These are phyloP conservation scores for Drosophila longiperda DNA, from an alignment of 2,888 invertebrate genomes.

Conservation along the genomic window DNA sequence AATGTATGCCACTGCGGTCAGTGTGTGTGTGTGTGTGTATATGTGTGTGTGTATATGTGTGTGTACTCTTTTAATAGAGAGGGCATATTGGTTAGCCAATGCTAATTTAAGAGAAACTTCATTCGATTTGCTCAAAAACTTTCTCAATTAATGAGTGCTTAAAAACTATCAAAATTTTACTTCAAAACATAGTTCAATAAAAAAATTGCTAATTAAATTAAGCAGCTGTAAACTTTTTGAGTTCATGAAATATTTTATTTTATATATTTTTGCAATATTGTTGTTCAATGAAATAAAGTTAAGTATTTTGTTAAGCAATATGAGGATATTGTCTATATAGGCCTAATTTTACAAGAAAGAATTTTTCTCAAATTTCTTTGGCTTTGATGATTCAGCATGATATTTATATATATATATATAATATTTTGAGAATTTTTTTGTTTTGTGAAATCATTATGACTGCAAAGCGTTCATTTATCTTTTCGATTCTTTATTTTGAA, in stretches of 20 bases:
- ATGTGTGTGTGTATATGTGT: slow-evolving; percentile 3
- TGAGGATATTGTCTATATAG: background rate
- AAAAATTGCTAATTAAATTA: background rate
- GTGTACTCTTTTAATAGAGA: slow-evolving; percentile 8
- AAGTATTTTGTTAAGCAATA: background rate
- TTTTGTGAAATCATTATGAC: background rate
- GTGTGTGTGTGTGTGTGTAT: slow-evolving; percentile 3
- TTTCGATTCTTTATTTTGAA: background rate
- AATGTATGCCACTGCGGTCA: slow-evolving; percentile 61
- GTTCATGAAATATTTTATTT: background rate
- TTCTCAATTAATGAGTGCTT: background rate
- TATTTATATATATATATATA: background rate
- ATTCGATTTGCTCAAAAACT: background rate
- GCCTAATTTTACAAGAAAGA: background rate
- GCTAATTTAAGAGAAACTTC: background rate
- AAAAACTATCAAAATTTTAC: background rate
- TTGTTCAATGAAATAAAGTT: background rate
- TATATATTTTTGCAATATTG: background rate
- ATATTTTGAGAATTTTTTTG: background rate
- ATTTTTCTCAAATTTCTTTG: background rate
- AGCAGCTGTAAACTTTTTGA: background rate
- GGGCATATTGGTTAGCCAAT: slow-evolving; percentile 19
- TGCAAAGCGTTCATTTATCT: background rate
- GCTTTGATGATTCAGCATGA: background rate
- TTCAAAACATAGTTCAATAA: background rate